Evolutionary conservation across 2,797 vertebrate genomes (phyloP).

Genomic region (Botia kubotai): DNA sequence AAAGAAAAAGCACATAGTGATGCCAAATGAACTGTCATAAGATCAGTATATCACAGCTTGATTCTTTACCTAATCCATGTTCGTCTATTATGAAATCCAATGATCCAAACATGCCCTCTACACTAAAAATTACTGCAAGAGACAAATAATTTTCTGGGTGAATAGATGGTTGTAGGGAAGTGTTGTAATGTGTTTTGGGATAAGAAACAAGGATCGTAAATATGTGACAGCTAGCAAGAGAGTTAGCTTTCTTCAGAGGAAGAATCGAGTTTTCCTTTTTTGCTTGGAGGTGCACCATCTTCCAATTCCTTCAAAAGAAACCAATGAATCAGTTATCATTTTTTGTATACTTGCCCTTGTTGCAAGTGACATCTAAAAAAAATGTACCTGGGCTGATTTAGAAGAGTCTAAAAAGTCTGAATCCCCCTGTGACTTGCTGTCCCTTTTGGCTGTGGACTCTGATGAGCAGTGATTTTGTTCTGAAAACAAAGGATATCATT

Average conservation of each 20-base stretch:
- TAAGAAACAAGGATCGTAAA: slow-evolving; percentile 54
- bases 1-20: slow-evolving; percentile 29
- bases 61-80: slow-evolving; percentile 20
- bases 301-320: slow-evolving; percentile 56
- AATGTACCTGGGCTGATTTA: slow-evolving; percentile 83
- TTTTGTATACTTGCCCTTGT: neutral
- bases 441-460: slow-evolving; percentile 74
- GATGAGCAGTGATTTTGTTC: slow-evolving; percentile 55
- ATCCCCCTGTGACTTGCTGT: slow-evolving; percentile 82
- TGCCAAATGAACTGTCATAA: slow-evolving; percentile 27
- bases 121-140: slow-evolving; percentile 34
- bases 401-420: slow-evolving; percentile 79
- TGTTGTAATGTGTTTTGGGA: slow-evolving; percentile 45
- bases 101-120: slow-evolving; percentile 19
- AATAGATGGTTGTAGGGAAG: slow-evolving; percentile 24
- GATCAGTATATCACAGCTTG: slow-evolving; percentile 52
- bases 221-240: slow-evolving; percentile 49
- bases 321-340: neutral
- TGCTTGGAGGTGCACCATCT: slow-evolving; percentile 63
- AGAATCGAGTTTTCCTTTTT: slow-evolving; percentile 65
- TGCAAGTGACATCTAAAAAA: slow-evolving; percentile 5
- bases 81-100: neutral
- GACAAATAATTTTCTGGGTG: slow-evolving; percentile 34
- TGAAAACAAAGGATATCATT: slow-evolving; percentile 2
- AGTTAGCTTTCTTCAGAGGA: slow-evolving; percentile 64